phyloP scores from a whole-genome alignment of 2,113 vertebrate genomes.

The Butastur rufipennis region DNA sequence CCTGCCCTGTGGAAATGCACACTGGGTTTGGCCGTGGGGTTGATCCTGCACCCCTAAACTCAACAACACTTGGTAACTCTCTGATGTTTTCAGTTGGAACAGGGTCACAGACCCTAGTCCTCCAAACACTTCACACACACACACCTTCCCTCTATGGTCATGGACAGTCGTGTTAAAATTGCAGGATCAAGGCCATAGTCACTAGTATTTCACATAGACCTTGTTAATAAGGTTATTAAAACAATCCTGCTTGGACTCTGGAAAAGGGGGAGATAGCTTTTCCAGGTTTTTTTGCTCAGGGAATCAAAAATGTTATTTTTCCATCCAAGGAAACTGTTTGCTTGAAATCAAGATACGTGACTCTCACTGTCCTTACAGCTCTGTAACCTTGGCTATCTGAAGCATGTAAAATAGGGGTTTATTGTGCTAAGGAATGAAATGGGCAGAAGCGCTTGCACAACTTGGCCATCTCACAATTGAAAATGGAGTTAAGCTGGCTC shows the following conservation, averaged over 20 bases:
- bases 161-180: not conserved
- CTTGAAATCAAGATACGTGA: conserved; percentile 43
- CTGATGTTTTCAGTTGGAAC: not conserved
- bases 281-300: not conserved
- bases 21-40: not conserved
- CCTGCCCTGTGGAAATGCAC: not conserved
- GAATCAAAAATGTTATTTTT: conserved; percentile 4
- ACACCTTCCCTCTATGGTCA: not conserved
- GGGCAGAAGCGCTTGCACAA: not conserved
- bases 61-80: not conserved
- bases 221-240: conserved; percentile 43
- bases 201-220: not conserved
- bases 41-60: not conserved
- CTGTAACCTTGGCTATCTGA: conserved; percentile 25
- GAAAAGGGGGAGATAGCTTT: not conserved
- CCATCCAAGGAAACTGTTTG: conserved; percentile 22
- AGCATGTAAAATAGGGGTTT: conserved; percentile 5
- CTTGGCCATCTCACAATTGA: conserved; percentile 39
- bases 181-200: not conserved
- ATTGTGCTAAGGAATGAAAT: conserved; percentile 41
- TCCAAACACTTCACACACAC: not conserved
- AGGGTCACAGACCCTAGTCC: not conserved
- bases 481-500: conserved; percentile 47
- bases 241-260: not conserved
- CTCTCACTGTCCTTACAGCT: conserved; percentile 2